Conservation (phyloP, 2,797 vertebrate species). For the Benthosema pterotum region DNA sequence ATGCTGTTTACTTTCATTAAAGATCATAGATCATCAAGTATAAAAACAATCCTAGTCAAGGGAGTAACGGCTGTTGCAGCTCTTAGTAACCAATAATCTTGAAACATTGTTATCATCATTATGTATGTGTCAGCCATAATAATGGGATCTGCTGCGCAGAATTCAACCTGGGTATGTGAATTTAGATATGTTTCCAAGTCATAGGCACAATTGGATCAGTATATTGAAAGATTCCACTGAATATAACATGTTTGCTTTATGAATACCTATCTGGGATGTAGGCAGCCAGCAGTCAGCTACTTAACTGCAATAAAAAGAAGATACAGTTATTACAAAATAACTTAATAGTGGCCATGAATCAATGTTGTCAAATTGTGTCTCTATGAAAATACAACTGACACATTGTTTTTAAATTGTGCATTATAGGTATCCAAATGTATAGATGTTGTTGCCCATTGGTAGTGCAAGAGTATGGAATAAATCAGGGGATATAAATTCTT, state of each 20-base stretch:
- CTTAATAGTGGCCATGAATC: conserved; percentile 6
- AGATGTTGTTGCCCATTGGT: conserved; percentile 13
- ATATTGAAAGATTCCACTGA: conserved; percentile 48
- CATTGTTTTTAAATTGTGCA: conserved; percentile 5
- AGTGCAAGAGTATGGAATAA: conserved; percentile 5
- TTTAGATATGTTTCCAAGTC: conserved; percentile 77
- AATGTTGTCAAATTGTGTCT: conserved; percentile 4
- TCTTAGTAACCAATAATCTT: conserved; percentile 48
- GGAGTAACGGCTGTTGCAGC: conserved; percentile 33
- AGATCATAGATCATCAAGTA: conserved; percentile 53
- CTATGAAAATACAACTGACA: conserved; percentile 5
- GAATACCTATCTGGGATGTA: conserved; percentile 28
- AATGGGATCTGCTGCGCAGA: conserved; percentile 57
- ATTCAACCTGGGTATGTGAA: conserved; percentile 68
- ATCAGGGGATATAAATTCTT: conserved; percentile 3
- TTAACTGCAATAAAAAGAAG: conserved; percentile 11
- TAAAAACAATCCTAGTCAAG: conserved; percentile 58
- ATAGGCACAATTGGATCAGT: conserved; percentile 78
- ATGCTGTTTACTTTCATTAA: conserved; percentile 48
- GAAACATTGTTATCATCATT: conserved; percentile 41
- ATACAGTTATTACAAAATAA: conserved; percentile 19
- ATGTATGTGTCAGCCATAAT: conserved; percentile 30
- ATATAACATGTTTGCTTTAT: conserved; percentile 33
- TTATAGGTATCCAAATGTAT: conserved; percentile 25
- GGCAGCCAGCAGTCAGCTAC: conserved; percentile 8